Evolutionary conservation across 2,888 invertebrate species (phyloP).

Genomic region (Xestia sexstrigata): DNA sequence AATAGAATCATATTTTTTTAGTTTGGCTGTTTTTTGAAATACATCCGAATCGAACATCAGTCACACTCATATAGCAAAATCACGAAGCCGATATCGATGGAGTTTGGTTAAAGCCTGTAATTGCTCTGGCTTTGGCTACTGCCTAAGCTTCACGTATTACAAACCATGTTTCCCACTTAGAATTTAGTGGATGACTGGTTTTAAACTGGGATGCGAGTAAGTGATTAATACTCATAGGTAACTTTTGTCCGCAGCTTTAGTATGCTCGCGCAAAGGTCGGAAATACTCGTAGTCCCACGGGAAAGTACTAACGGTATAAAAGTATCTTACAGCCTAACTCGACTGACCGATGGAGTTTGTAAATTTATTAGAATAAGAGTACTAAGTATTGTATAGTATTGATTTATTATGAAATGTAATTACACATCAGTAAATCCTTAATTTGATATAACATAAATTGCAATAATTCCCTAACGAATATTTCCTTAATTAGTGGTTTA

Average conservation of each 20-base stretch:
- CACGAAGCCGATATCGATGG: neutral
- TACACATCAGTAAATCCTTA: neutral
- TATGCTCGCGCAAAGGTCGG: neutral
- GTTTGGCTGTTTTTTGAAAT: too few relatives aligned
- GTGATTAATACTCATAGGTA: neutral
- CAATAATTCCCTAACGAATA: neutral
- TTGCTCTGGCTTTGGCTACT: neutral
- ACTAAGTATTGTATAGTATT: too few relatives aligned
- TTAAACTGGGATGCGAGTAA: neutral
- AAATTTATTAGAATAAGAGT: neutral
- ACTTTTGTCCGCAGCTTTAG: neutral
- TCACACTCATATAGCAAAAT: neutral
- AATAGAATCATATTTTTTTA: too few relatives aligned
- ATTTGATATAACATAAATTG: slow-evolving; percentile 5
- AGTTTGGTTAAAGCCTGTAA: neutral
- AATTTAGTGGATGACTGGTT: neutral
- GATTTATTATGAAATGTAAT: neutral
- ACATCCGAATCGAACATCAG: too few relatives aligned
- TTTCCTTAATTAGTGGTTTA: slow-evolving; percentile 55
- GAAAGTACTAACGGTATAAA: neutral
- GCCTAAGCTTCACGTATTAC: neutral
- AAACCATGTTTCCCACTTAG: neutral
- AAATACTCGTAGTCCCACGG: neutral
- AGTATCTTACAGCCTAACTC: neutral
- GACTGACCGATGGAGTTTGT: neutral